Base-by-base conservation (phyloP, 2,888 invertebrate genomes). In the Silvanus unidentatus region DNA sequence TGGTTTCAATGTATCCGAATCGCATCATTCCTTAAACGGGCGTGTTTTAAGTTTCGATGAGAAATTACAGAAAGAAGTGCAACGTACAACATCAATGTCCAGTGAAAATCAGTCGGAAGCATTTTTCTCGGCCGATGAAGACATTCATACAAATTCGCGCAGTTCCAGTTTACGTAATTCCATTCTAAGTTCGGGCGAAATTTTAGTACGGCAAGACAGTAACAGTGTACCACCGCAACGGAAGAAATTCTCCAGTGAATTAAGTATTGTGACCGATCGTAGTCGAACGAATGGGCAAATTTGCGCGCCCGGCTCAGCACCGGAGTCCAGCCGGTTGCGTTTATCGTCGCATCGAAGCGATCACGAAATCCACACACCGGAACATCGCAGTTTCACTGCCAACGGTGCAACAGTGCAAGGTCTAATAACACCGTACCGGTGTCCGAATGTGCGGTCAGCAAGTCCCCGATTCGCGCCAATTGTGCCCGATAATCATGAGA, bases 51-150 rank as follows among this genome's bases (percentile, higher is more conserved):
- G 77, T 32, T 77, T 77, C 1, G 83, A 82, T 38, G 82, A 82
- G 50, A 69, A 73, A 16, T 55, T 78, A 4, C 74, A 76, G 27
- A 77, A 78, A 57, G 81, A 82, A 70, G 74, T 84, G 0, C 88
- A 89, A 69, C 76, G 92, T 58, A 90, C 92, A 0, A 84, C 88
- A 63, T 92, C 91, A 0, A 82, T 92, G 66, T 88, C 88, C 1
- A 90, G 90, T 48, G 91, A 92, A 69, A 92, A 92, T 68, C 90
- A 88, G 59, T 90, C 90, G 0, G 94, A 94, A 71, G 86, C 88
- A 41, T 95, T 93, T 72, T 94, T 90, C 67, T 94, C 94, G 0
- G 94, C 94, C 0, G 93, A 94, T 63, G 94, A 95, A 71, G 94
- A 93, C 57, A 79, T 86, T 59, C 75, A 77, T 56, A 66, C 75